phyloP scores from a whole-genome alignment of 1,140 invertebrate species.

The Apis laboriosa region DNA sequence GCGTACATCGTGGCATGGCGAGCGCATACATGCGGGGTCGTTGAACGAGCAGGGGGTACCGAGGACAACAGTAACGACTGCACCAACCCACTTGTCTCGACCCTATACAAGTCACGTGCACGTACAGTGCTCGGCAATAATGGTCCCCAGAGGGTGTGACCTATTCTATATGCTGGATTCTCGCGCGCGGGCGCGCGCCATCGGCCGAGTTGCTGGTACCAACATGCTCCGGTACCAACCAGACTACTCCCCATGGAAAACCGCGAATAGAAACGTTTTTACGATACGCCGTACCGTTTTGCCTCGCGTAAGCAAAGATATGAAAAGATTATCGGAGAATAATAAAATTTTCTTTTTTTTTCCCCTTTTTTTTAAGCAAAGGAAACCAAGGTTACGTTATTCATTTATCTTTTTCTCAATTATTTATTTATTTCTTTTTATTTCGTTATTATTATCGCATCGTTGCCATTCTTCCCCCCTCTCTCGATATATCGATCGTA shows the following conservation, averaged over 20 bases:
- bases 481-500: too few relatives aligned
- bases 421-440: too few relatives aligned
- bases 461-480: too few relatives aligned
- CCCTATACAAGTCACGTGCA: constrained; percentile 63
- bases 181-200: constrained; percentile 14
- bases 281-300: not conserved
- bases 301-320: too few relatives aligned
- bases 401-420: too few relatives aligned
- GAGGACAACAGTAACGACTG: constrained; percentile 68
- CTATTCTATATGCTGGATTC: constrained; percentile 62
- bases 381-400: too few relatives aligned
- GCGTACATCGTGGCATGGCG: constrained; percentile 51
- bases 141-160: constrained; percentile 66
- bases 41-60: constrained; percentile 76
- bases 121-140: constrained; percentile 59
- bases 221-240: constrained; percentile 19
- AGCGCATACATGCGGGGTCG: constrained; percentile 71
- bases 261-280: not conserved
- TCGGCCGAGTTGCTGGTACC: constrained; percentile 35
- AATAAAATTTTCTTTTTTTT: too few relatives aligned
- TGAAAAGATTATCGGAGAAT: too few relatives aligned
- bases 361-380: too few relatives aligned
- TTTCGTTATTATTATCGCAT: too few relatives aligned
- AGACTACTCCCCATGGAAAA: constrained; percentile 6
- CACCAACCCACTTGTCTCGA: constrained; percentile 69